Evolutionary conservation across 2,888 invertebrate species (phyloP), one percentile per base, ranked within the genome.

Genomic region (Nebria brevicollis): DNA sequence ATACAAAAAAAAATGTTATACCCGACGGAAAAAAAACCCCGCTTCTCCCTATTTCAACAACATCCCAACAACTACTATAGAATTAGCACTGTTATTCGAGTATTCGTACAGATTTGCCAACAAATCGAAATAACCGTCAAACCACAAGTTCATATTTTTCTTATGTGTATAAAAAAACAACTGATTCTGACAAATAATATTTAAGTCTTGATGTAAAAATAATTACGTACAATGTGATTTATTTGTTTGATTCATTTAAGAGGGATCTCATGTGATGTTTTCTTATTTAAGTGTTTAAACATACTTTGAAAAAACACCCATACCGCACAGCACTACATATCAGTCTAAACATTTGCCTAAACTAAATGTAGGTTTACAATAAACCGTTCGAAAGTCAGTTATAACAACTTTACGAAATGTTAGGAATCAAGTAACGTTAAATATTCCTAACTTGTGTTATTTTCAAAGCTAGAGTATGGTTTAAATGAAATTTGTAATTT

Each of bases 151-250:
- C 5, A 34, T 20, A 81, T 75, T 81, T 75, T 81, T 81, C 80
- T 75, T 81, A 81, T 81, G 72, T 81, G 70, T 75, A 72, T 76
- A 75, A 64, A 80, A 75, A 70, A 75, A 75, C 65, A 79, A 81
- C 72, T 81, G 65, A 75, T 70, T 75, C 75, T 75, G 80, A 81
- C 80, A 81, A 81, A 81, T 81, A 81, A 81, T 81, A 81, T 81
- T 77, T 75, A 81, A 81, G 70, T 81, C 80, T 81, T 81, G 75
- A 81, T 81, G 80, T 81, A 75, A 74, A 81, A 65, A 80, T 70
- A 34, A 78, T 42, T 80, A 75, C 80, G 72, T 80, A 80, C 75
- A 75, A 54, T 54, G 13, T 54, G 54, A 54, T 7, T 54, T 11
- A 34, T 34, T 54, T 54, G 4, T 54, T 54, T 54, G 4, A 54